Base-by-base conservation (phyloP, 2,797 vertebrate genomes). In the Gambusia yucatana region DNA sequence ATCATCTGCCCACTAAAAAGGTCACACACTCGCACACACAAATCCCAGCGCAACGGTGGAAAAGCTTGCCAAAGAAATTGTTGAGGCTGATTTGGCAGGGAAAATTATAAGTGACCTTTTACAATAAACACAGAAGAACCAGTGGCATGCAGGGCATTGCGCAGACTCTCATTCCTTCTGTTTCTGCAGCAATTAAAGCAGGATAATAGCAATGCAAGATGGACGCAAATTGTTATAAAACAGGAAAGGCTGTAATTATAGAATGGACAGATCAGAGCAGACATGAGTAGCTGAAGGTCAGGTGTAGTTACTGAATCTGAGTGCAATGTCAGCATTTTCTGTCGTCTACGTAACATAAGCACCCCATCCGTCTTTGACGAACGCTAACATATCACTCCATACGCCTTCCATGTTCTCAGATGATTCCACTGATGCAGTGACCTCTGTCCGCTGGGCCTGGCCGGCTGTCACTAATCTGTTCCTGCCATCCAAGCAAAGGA, bases 1-100 rank as follows among this genome's bases (percentile, higher is more conserved):
- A 93, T 96, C 93, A 94, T 95, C 91, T 94, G 90, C 92, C 90
- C 90, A 90, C 88, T 90, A 89, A 93, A 94, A 95, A 95, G 92
- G 94, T 95, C 94, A 92, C 79, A 91, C 79, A 84, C 87, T 83
- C 87, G 85, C 86, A 84, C 86, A 91, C 78, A 88, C 87, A 83
- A 86, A 85, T 90, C 86, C 89, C 83, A 75, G 75, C 81, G 79
- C 81, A 90, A 85, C 36, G 79, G 83, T 92, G 89, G 77, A 91
- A 88, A 92, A 85, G 75, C 83, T 88, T 92, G 92, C 91, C 90
- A 93, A 91, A 90, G 91, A 90, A 93, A 94, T 89, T 88, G 92
- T 90, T 88, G 89, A 92, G 87, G 88, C 85, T 92, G 92, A 91
- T 94, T 92, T 94, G 93, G 93, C 92, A 92, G 91, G 71, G 82